These are phyloP conservation scores for Aplodontia rufa DNA, from an alignment of 2,113 vertebrate genomes.

Conservation along the genomic window DNA sequence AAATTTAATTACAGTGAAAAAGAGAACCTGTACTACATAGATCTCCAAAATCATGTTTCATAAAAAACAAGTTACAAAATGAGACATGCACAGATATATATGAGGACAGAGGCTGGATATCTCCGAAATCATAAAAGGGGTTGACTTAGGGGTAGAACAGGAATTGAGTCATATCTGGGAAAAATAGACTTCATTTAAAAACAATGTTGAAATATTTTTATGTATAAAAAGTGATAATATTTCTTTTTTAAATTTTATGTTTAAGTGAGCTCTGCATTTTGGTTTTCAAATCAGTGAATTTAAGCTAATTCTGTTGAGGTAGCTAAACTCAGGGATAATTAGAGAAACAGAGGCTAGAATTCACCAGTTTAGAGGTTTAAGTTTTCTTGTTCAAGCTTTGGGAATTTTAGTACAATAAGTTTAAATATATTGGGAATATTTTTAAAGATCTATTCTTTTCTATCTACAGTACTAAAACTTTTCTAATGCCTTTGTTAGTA, in stretches of 20 bases:
- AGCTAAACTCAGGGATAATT: background rate
- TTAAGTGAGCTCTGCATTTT: background rate
- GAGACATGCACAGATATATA: background rate
- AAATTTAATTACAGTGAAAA: background rate
- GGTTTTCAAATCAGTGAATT: background rate
- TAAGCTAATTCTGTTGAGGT: background rate
- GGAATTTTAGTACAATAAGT: background rate
- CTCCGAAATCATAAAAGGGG: background rate
- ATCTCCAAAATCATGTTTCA: background rate
- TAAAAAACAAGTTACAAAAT: background rate
- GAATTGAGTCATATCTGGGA: background rate
- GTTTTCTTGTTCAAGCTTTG: background rate
- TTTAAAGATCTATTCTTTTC: background rate
- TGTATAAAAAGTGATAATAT: background rate
- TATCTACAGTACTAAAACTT: background rate
- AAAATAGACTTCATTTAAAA: background rate
- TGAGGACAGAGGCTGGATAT: background rate
- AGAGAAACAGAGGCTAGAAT: background rate
- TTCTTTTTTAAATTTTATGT: background rate
- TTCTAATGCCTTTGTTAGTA: background rate
- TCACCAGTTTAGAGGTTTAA: constrained; percentile 3
- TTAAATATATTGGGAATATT: background rate
- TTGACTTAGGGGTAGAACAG: background rate
- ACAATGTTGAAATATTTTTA: background rate
- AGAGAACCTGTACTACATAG: background rate